These are phyloP conservation scores for Therioaphis trifolii DNA, from an alignment of 2,888 invertebrate genomes.

Conservation along the genomic window DNA sequence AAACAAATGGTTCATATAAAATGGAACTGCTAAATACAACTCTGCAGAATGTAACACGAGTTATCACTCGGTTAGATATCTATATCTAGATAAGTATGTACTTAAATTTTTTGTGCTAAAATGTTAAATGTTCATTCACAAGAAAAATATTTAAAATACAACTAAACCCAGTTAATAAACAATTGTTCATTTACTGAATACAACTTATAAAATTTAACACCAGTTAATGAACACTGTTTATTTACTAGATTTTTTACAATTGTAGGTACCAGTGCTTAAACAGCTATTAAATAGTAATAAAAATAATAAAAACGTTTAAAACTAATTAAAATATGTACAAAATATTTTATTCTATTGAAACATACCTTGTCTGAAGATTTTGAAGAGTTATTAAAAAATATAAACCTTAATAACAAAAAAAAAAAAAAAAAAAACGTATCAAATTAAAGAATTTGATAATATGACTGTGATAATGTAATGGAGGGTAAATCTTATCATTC, in stretches of 20 bases:
- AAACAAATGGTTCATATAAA: no score
- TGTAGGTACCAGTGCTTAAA: background rate
- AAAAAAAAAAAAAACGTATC: background rate
- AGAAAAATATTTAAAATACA: background rate
- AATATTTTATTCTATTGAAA: background rate
- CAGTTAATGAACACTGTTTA: background rate
- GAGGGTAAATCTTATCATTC: background rate
- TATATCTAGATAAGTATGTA: no score
- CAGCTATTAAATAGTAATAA: background rate
- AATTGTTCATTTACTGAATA: background rate
- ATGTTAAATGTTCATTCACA: background rate
- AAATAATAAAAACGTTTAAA: background rate
- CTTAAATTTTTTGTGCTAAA: background rate
- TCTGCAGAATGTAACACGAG: no score
- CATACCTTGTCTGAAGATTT: conserved; percentile 1
- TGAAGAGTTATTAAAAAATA: background rate
- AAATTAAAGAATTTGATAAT: background rate
- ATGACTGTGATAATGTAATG: background rate
- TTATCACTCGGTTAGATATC: no score
- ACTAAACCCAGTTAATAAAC: background rate
- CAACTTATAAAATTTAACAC: background rate
- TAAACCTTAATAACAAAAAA: background rate
- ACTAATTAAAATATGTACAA: background rate
- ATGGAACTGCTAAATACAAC: no score
- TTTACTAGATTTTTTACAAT: background rate